These are phyloP conservation scores for Tachycineta bicolor DNA, from an alignment of 2,113 vertebrate species.

Conservation along the genomic window DNA sequence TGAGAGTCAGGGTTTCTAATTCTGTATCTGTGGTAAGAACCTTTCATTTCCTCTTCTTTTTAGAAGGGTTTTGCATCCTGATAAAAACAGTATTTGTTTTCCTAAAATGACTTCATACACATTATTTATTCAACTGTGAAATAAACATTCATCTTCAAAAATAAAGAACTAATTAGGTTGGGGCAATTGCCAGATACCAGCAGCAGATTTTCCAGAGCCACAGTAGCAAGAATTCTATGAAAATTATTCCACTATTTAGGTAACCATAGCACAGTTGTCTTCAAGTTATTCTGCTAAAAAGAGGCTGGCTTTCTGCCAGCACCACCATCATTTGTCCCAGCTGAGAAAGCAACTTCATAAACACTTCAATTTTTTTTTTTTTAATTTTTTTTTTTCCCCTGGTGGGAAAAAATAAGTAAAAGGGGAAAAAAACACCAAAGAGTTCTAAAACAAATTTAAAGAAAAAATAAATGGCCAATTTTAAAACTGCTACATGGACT, in stretches of 20 bases:
- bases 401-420: neutral
- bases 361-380: neutral
- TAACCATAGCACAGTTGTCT: neutral
- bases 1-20: neutral
- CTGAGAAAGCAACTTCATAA: neutral
- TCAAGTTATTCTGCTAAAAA: neutral
- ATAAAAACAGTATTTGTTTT: neutral
- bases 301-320: neutral
- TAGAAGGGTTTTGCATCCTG: neutral
- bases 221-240: neutral
- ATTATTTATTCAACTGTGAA: neutral
- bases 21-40: neutral
- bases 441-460: neutral
- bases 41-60: neutral
- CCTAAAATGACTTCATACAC: neutral
- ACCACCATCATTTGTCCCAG: neutral
- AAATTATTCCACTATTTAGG: constrained; percentile 1
- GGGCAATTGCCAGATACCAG: neutral
- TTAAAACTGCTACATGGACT: neutral
- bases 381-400: neutral
- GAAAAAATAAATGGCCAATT: neutral
- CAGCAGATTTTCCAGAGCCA: neutral
- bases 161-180: constrained; percentile 2
- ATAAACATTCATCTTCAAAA: constrained; percentile 14
- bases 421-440: neutral